Conservation (phyloP, 2,888 invertebrate species). For the Drosophila phalerata region DNA sequence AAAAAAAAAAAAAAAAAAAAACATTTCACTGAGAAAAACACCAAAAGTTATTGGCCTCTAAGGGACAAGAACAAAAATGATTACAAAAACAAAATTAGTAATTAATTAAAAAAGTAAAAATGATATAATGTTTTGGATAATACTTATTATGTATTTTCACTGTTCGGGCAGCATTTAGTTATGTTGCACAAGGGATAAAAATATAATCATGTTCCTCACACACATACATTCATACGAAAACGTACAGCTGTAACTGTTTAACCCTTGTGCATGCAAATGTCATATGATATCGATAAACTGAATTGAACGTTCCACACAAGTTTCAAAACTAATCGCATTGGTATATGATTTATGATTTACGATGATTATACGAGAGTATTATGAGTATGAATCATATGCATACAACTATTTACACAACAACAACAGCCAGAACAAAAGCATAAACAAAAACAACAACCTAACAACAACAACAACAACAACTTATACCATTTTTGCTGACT, state of each 20-base stretch:
- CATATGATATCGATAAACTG: constrained; percentile 33
- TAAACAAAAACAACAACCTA: constrained; percentile 30
- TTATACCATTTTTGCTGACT: constrained; percentile 84
- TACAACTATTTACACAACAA: constrained; percentile 64
- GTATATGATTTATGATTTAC: constrained; percentile 20
- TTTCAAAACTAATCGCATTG: constrained; percentile 35
- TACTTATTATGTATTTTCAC: constrained; percentile 24
- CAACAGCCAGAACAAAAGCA: constrained; percentile 28
- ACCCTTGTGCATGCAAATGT: constrained; percentile 56
- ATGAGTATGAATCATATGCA: constrained; percentile 52
- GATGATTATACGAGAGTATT: constrained; percentile 18
- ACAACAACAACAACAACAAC: constrained; percentile 45
- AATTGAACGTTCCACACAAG: constrained; percentile 40
- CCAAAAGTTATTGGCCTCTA: constrained; percentile 27
- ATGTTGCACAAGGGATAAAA: constrained; percentile 61
- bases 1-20: background rate
- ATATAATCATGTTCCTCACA: constrained; percentile 50
- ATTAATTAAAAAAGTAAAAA: constrained; percentile 4
- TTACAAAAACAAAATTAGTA: constrained; percentile 22
- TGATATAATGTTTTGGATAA: constrained; percentile 24
- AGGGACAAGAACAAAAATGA: constrained; percentile 24
- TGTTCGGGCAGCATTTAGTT: constrained; percentile 56
- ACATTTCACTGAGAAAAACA: constrained; percentile 51
- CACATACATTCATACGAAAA: constrained; percentile 15
- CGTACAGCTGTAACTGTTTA: constrained; percentile 35